These are phyloP conservation scores for Gopherus evgoodei DNA, from an alignment of 2,113 vertebrate genomes.

Conservation along the genomic window DNA sequence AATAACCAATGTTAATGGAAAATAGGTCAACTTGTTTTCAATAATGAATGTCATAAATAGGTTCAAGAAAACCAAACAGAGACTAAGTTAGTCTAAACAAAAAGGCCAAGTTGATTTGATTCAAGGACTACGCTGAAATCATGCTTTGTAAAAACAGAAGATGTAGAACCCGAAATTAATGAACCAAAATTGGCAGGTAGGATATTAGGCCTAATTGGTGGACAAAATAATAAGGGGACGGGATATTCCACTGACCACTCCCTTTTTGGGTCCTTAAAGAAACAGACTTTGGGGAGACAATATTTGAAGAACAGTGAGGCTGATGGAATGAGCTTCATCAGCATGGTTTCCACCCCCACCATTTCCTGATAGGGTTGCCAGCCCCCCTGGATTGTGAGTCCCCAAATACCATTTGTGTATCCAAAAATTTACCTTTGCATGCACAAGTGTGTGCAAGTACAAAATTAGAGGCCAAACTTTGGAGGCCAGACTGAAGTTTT, in stretches of 20 bases:
- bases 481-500: neutral
- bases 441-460: accelerated
- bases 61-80: neutral
- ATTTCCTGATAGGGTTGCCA: neutral
- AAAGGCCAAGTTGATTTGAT: neutral
- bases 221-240: neutral
- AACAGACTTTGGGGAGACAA: neutral
- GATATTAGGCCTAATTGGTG: neutral
- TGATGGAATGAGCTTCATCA: neutral
- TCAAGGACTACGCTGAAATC: neutral
- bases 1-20: neutral
- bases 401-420: neutral
- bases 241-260: neutral
- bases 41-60: neutral
- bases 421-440: neutral
- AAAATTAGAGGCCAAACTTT: neutral
- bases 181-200: neutral
- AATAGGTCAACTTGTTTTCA: neutral
- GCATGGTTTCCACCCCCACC: neutral
- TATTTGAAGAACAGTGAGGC: neutral
- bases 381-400: neutral
- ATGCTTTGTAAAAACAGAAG: neutral
- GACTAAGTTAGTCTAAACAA: neutral
- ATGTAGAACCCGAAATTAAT: neutral
- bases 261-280: neutral